Evolutionary conservation across 1,140 invertebrate genomes (phyloP), one percentile per base, ranked within the genome.

Genomic region (Carcinoscorpius rotundicauda): DNA sequence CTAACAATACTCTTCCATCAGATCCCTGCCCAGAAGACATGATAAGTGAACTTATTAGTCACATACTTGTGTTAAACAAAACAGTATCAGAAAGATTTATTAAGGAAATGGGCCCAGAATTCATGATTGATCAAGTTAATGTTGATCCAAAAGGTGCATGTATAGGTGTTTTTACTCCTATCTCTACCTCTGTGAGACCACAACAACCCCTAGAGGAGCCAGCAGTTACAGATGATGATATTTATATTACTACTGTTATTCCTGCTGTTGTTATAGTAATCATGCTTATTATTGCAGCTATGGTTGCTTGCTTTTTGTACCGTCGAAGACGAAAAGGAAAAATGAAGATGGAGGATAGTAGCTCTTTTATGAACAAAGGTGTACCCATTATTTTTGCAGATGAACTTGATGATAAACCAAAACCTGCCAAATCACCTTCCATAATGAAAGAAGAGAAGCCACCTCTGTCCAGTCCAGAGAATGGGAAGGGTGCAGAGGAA

Each of bases 401-500:
- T 77, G 93, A 97, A 75, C 78, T 95, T 9, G 91, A 93, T 69
- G 92, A 96, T 72, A 88, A 91, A 73, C 88, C 86, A 3, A 75
- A 75, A 64, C 86, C 86, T 48, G 90, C 91, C 71, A 94, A 94
- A 78, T 85, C 86, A 52, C 91, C 92, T 3, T 85, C 95, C 3
- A 94, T 96, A 67, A 82, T 95, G 76, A 89, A 92, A 70, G 91
- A 95, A 69, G 91, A 94, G 74, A 93, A 92, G 75, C 91, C 92
- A 29, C 91, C 92, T 0, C 77, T 93, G 64, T 85, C 86, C 8
- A n/a, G 53, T 55, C 8, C 53, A 8, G 53, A 55, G 53, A 55
- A 8, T 8, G n/a, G 53, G n/a, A 8, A 55, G 8, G 8, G 1
- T 8, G 53, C 8, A 55, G n/a, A n/a, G n/a, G 8, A 8, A 8